Percentiles rank a stretch among this genome's conserved stretches.
Conservation (phyloP, 2,113 vertebrate genomes). For the Cyprinodon variegatus region DNA sequence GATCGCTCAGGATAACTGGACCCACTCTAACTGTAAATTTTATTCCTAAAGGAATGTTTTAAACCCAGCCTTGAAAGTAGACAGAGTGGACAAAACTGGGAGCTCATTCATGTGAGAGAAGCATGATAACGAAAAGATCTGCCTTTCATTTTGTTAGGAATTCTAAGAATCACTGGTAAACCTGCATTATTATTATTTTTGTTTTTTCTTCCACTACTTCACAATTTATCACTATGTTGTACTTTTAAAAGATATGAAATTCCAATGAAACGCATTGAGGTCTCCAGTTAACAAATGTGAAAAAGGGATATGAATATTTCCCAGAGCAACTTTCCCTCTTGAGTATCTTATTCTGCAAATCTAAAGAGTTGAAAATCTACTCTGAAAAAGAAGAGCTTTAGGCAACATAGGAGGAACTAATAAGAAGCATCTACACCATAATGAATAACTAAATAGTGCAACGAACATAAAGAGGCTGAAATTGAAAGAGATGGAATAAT, state of each 20-base stretch:
- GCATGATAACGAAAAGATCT: too few relatives aligned
- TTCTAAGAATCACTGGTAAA: too few relatives aligned
- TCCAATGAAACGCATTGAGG: not conserved
- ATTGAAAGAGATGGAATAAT: constrained; percentile 2
- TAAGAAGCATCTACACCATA: constrained; percentile 14
- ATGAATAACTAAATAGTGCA: constrained; percentile 20
- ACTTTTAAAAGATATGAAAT: not conserved
- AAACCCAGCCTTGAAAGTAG: too few relatives aligned
- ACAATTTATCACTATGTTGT: not conserved
- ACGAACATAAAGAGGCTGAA: constrained; percentile 18
- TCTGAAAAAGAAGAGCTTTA: constrained; percentile 33
- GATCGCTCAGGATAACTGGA: too few relatives aligned
- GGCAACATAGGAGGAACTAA: constrained; percentile 23
- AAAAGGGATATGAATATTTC: not conserved
- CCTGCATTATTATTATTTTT: too few relatives aligned
- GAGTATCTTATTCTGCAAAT: constrained; percentile 5
- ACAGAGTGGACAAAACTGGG: too few relatives aligned
- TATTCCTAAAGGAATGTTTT: too few relatives aligned
- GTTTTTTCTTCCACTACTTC: not conserved
- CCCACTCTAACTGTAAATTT: too few relatives aligned
- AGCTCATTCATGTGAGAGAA: too few relatives aligned
- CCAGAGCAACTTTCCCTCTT: not conserved
- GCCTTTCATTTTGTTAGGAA: too few relatives aligned
- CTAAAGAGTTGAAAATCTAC: constrained; percentile 12
- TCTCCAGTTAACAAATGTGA: not conserved